Base-by-base conservation (phyloP, 2,797 vertebrate species). In the Moxostoma hubbsi region DNA sequence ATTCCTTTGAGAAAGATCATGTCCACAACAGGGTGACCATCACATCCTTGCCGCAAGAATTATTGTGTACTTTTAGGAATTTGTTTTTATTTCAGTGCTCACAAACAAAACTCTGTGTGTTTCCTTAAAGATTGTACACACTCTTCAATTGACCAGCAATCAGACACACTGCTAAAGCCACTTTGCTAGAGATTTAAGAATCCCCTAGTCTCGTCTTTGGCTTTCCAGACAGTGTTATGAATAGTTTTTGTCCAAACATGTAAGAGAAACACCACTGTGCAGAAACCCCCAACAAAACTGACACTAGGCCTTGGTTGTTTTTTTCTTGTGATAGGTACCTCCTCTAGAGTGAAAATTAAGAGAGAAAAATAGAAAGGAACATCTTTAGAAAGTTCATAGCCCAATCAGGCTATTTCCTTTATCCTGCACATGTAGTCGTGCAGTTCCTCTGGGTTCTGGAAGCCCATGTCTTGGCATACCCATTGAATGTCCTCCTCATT, bases 401-500 rank as follows among this genome's bases (percentile, higher is more conserved):
- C 83, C 81, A 58, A 86, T 93, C 95, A 99, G 83, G 96, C 96
- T n/a, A 97, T 96, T 89, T 99, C 97, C 91, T 98, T 97, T 95
- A 98, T 96, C 93, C 96, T 96, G 89, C 96, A 93, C 95, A 97
- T 96, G 91, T 98, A 99, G 87, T 95, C 94, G 69, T 97, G 97
- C 88, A 98, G 95, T 89, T 97, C 96, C 73, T 97, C 95, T 0
- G 96, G 96, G 89, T 97, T 95, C 85, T 96, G 95, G 81, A 98
- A 96, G 73, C 96, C 95, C 96, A 98, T 97, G 86, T 99, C 98
- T 75, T 97, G 96, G 90, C 98, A 98, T 61, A 97, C 95, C 98
- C 98, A 99, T 85, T 97, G 96, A 91, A 99, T 94, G 93, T 98
- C 98, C 93, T 97, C 97, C 80, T 97, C 97, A 0, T 99, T 97